Conservation (phyloP, 2,113 vertebrate genomes). For the Nothocercus nigrocapillus region DNA sequence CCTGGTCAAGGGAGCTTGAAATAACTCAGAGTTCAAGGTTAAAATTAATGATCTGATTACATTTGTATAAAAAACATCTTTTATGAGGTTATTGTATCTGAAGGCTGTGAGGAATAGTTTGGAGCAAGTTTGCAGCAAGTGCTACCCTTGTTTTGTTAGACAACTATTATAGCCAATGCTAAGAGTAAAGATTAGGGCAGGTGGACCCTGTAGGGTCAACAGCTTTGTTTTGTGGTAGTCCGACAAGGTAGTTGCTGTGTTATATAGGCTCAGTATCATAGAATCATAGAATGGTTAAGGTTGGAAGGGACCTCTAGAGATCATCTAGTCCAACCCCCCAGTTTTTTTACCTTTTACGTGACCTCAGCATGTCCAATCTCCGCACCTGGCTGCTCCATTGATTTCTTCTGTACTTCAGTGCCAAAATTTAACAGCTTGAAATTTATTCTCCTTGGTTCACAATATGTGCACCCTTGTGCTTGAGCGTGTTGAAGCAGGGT, state of each 20-base stretch:
- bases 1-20: background rate
- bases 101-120: background rate
- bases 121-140: background rate
- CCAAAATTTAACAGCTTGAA: background rate
- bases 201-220: background rate
- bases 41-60: background rate
- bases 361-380: background rate
- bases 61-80: background rate
- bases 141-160: background rate
- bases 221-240: background rate
- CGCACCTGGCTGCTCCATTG: background rate
- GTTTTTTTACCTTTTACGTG: background rate
- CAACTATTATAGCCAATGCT: background rate
- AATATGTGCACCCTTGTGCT: background rate
- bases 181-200: background rate
- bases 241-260: background rate
- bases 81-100: background rate
- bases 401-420: background rate
- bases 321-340: no score
- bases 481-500: background rate
- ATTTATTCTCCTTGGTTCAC: background rate
- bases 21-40: background rate
- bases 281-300: no score
- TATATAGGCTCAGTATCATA: background rate
- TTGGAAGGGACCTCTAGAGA: no score